Conservation (phyloP, 2,797 vertebrate genomes). For the Acomys russatus region DNA sequence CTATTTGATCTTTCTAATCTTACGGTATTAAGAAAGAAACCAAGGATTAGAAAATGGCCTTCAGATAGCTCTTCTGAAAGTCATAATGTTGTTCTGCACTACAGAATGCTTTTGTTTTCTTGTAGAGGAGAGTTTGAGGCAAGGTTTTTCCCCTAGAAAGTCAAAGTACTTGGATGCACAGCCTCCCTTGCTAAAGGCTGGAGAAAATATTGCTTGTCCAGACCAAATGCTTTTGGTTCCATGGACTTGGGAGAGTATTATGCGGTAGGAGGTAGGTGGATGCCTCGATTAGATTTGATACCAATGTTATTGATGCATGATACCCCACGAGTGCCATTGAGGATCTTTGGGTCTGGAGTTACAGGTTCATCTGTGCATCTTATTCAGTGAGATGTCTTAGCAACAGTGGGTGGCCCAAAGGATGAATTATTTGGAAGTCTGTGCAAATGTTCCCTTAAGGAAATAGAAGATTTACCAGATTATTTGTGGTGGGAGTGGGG, state of each 20-base stretch:
- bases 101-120: not conserved
- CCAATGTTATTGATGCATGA: not conserved
- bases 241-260: not conserved
- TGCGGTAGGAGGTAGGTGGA: not conserved
- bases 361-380: not conserved
- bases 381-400: not conserved
- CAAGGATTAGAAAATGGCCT: not conserved
- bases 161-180: not conserved
- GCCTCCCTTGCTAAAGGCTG: not conserved
- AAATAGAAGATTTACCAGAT: constrained; percentile 12
- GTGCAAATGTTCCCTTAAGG: not conserved
- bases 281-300: not conserved
- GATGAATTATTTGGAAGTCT: not conserved
- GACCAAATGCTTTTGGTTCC: not conserved
- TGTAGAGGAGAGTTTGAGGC: not conserved
- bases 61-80: constrained; percentile 11
- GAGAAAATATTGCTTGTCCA: not conserved
- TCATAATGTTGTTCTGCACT: not conserved
- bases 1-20: not conserved
- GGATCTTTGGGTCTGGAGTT: not conserved
- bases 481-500: not conserved
- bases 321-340: not conserved
- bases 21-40: not conserved
- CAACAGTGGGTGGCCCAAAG: not conserved
- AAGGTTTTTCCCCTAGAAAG: not conserved